Percentiles rank a stretch among this genome's conserved stretches.
Evolutionary conservation across 2,113 vertebrate species (phyloP).

Genomic region (Rhabdomys dilectus): DNA sequence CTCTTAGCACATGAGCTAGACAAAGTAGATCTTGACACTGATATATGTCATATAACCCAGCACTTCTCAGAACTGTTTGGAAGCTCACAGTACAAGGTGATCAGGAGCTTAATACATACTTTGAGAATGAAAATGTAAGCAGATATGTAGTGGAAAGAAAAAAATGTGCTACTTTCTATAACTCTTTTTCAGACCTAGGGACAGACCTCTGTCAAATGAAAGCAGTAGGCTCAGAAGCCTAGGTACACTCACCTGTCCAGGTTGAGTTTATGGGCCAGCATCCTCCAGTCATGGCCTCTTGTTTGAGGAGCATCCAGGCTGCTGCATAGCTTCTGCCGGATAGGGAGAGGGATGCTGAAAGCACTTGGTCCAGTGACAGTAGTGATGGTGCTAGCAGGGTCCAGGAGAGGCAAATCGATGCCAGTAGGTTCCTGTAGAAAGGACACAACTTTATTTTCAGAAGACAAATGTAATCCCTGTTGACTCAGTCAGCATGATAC

Average conservation of each 20-base stretch:
- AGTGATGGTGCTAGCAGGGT: constrained; percentile 93
- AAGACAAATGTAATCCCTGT: background rate
- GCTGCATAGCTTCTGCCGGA: constrained; percentile 97
- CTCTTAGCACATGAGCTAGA: background rate
- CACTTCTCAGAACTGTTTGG: background rate
- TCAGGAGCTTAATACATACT: background rate
- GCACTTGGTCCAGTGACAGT: constrained; percentile 94
- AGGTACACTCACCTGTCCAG: constrained; percentile 92
- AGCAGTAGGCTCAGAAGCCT: background rate
- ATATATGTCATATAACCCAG: background rate
- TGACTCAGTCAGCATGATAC: background rate
- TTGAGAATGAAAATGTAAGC: background rate
- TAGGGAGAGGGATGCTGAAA: constrained; percentile 97
- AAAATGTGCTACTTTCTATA: background rate
- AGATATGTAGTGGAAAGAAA: background rate
- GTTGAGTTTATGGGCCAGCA: constrained; percentile 97
- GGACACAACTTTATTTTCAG: constrained; percentile 8
- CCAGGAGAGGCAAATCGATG: constrained; percentile 94
- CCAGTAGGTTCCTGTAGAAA: constrained; percentile 91
- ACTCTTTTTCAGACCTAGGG: too few relatives aligned
- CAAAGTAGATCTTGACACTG: background rate
- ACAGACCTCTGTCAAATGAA: background rate
- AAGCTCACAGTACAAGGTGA: background rate
- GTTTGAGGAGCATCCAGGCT: constrained; percentile 98
- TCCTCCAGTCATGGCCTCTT: constrained; percentile 97